Evolutionary conservation across 2,113 vertebrate species (phyloP).

Genomic region (Gallinago undulata): DNA sequence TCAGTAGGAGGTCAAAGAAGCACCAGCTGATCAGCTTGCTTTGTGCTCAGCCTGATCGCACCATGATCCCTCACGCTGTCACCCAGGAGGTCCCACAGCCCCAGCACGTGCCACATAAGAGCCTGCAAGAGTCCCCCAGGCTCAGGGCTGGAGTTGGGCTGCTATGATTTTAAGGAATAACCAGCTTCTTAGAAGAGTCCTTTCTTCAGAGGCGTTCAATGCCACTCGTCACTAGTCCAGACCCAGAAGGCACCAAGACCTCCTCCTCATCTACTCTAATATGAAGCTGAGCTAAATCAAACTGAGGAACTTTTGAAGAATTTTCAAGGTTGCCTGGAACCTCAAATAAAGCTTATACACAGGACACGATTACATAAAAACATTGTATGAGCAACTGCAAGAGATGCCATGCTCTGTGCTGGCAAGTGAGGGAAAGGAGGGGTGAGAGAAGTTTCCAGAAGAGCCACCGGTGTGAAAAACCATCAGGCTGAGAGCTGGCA

Average conservation of each 20-base stretch:
- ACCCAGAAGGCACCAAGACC: neutral
- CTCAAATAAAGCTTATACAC: too few relatives aligned
- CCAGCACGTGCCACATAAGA: rapidly evolving
- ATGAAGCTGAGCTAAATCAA: too few relatives aligned
- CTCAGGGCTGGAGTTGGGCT: neutral
- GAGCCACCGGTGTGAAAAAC: neutral
- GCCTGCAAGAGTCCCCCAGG: neutral
- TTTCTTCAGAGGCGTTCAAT: neutral
- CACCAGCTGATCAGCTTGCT: rapidly evolving
- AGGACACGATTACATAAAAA: too few relatives aligned
- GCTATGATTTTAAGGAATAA: neutral
- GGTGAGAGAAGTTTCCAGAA: neutral
- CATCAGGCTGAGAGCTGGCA: neutral
- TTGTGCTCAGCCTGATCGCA: neutral
- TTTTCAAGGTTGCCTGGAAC: too few relatives aligned
- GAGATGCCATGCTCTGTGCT: neutral
- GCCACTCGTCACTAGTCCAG: neutral
- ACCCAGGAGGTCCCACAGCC: neutral
- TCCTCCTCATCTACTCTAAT: too few relatives aligned
- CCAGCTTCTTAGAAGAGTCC: neutral
- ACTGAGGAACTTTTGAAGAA: too few relatives aligned
- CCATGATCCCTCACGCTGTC: rapidly evolving
- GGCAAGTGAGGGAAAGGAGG: neutral
- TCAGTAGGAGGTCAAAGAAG: neutral
- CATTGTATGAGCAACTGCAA: neutral